Evolutionary conservation across 2,113 vertebrate species (phyloP), one percentile per base, ranked within the genome.

Genomic region (Columba livia): DNA sequence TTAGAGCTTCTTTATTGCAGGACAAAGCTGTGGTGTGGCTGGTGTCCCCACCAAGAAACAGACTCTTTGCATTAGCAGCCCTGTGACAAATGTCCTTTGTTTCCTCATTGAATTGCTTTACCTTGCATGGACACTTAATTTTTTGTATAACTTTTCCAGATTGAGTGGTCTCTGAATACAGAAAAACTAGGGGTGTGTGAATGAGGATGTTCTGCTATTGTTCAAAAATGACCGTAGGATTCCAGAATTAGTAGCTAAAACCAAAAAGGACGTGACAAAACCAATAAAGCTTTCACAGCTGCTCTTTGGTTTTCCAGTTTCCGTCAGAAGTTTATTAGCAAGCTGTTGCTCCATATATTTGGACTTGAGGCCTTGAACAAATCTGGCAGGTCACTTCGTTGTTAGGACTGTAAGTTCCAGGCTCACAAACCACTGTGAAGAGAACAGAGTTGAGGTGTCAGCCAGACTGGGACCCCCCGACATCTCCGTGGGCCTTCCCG

Each of bases 351-450:
- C 98, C 96, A 0, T 98, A 98, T 38, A 20, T 14, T 32, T 57
- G 81, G 77, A 64, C 69, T 57, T 6, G 66, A 62, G 94, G 40
- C 11, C 80, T 88, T 26, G 66, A 5, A 64, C 98, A 98, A 31
- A 42, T 47, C 93, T 78, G 73, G 91, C 98, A 98, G 28, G 75
- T 95, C 86, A 97, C 92, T 12, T 90, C 80, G 19, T 93, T 83
- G 89, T 95, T 91, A 28, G 98, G 96, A 47, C 97, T 98, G 79
- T 97, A 98, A n/a, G 95, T 98, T 66, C 97, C 95, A 11, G 98
- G 98, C 56, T 87, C 84, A 60, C 98, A 98, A 77, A 97, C 97
- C 92, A 98, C 98, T 98, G 98, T 11, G 54, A 80, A 96, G 47
- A 90, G 96, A 98, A 91, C 25, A 93, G 18, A 93, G 38, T 9